Percentiles rank a stretch among this genome's conserved stretches.
These are phyloP conservation scores for Cryptophagus acutangulus DNA, from an alignment of 2,888 invertebrate genomes.

Conservation along the genomic window DNA sequence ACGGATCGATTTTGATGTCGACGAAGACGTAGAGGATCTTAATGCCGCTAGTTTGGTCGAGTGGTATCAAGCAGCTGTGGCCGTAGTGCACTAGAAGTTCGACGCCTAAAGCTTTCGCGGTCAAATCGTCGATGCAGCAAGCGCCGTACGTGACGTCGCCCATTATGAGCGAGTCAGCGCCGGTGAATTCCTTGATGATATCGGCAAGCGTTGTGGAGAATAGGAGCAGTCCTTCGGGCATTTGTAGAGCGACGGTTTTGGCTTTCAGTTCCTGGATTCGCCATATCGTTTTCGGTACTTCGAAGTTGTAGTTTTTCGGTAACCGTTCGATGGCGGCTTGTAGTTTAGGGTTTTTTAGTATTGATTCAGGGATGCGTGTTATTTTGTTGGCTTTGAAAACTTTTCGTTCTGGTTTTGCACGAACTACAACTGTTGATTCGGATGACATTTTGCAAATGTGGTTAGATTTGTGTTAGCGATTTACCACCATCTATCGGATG, in stretches of 20 bases:
- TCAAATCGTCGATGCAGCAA: constrained; percentile 96
- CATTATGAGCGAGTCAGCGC: constrained; percentile 91
- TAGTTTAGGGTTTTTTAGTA: constrained; percentile 68
- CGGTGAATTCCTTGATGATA: constrained; percentile 79
- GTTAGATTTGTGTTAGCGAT: too few relatives aligned
- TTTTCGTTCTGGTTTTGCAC: constrained; percentile 74
- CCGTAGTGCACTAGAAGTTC: constrained; percentile 95
- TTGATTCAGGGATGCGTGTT: constrained; percentile 76
- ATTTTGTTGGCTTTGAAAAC: constrained; percentile 72
- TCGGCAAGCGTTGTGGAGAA: constrained; percentile 91
- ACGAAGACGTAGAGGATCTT: constrained; percentile 97
- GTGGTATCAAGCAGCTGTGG: constrained; percentile 92
- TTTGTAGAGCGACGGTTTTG: constrained; percentile 88
- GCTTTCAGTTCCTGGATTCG: constrained; percentile 78
- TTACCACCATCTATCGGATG: too few relatives aligned
- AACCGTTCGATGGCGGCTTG: constrained; percentile 69
- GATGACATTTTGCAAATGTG: too few relatives aligned
- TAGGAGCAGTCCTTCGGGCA: constrained; percentile 93
- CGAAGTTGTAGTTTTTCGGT: constrained; percentile 96
- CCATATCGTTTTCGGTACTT: constrained; percentile 97
- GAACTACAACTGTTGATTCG: constrained; percentile 58
- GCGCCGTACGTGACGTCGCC: constrained; percentile 99
- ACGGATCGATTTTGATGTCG: constrained; percentile 92
- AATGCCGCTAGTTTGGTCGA: constrained; percentile 77
- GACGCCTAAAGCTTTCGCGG: constrained; percentile 83